Base-by-base conservation (phyloP, 1,140 invertebrate genomes). In the Araneus ventricosus region DNA sequence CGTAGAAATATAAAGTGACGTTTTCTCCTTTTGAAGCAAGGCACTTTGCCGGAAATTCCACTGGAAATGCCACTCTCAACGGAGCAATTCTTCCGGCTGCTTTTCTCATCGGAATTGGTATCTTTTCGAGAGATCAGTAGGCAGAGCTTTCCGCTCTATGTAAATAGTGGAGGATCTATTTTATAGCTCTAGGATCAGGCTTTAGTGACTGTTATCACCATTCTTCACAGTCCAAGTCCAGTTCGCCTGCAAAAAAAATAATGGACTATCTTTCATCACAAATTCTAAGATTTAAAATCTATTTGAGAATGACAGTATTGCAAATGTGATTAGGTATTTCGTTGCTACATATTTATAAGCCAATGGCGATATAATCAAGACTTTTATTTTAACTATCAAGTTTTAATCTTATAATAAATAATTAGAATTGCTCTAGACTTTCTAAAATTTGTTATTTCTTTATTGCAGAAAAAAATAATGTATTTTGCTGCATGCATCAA, bases 161-260 rank as follows among this genome's bases (percentile, higher is more conserved):
- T 70, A 88, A 88, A 88, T 88, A 67, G 34, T n/a, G 17, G 24
- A 41, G 37, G 61, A 63, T 88, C 86, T 88, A 22, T 39, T 88
- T 88, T 88, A 88, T 67, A 88, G 59, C 59, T 88, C 61, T 88
- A 88, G 86, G 61, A 88, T 88, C 86, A 70, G 39, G 45, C 80
- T 52, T 84, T 84, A 84, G 80, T 84, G 86, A 41, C 59, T n/a
- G 39, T 61, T 59, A 88, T 88, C 39, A 67, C 61, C 34, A 70
- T 88, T 41, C 24, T 34, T 70, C 39, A 88, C 30, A 41, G 86
- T 70, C 61, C 4, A 63, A 67, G 14, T 14, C 34, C 27, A 37
- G 27, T 39, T 67, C 34, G 4, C 10, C 24, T n/a, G 1, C 37
- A 22, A n/a, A 61, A 22, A 85, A 85, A 37, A 20, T 37, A 8